Percentiles rank a stretch among this genome's conserved stretches.
These are phyloP conservation scores for Hassar affinis DNA, from an alignment of 2,113 vertebrate genomes.

Conservation along the genomic window DNA sequence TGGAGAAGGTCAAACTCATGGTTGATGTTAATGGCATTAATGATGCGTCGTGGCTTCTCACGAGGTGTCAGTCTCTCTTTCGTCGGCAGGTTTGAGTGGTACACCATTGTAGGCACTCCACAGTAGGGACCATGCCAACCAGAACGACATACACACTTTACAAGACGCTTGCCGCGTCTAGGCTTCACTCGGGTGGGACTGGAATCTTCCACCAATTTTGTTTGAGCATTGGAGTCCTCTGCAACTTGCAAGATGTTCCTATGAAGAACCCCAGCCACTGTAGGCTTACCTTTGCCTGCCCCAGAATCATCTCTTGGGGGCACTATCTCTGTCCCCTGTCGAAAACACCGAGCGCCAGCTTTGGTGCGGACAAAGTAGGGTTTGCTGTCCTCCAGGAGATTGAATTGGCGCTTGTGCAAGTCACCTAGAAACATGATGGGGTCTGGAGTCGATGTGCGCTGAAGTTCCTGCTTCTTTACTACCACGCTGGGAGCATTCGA, in stretches of 20 bases:
- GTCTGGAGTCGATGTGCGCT: constrained; percentile 28
- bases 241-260: constrained; percentile 59
- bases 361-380: constrained; percentile 90
- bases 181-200: constrained; percentile 52
- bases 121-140: constrained; percentile 98
- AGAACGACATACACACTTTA: constrained; percentile 89
- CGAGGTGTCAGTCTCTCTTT: constrained; percentile 90
- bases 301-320: constrained; percentile 70
- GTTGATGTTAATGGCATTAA: constrained; percentile 97
- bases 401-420: constrained; percentile 77
- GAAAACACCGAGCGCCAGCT: constrained; percentile 90
- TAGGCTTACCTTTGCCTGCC: constrained; percentile 51
- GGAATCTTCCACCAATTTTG: constrained; percentile 45
- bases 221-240: constrained; percentile 7
- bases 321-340: constrained; percentile 84
- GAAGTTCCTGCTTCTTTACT: constrained; percentile 16
- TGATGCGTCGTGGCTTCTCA: constrained; percentile 82
- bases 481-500: not conserved
- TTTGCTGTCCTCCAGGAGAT: constrained; percentile 79
- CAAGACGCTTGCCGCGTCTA: constrained; percentile 81
- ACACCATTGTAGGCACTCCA: constrained; percentile 94
- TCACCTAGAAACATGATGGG: constrained; percentile 61
- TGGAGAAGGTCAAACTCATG: constrained; percentile 97
- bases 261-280: constrained; percentile 49
- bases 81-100: constrained; percentile 95